Conservation (phyloP, 2,888 invertebrate species). For the Rhingia rostrata region DNA sequence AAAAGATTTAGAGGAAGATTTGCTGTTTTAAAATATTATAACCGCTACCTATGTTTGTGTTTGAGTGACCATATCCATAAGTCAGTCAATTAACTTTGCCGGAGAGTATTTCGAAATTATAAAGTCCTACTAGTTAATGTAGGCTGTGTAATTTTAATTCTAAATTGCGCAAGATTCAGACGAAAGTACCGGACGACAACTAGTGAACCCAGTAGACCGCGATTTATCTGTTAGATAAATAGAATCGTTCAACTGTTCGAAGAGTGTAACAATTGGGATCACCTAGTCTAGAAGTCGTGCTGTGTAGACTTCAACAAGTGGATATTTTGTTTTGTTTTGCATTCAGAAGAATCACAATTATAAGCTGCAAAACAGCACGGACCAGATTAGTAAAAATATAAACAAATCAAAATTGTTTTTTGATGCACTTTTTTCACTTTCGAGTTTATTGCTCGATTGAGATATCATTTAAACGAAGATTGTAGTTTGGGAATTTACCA, state of each 20-base stretch:
- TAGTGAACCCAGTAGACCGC: slow-evolving; percentile 4
- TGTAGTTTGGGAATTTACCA: no score
- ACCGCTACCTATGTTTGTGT: no score
- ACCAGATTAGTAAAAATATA: slow-evolving; percentile 17
- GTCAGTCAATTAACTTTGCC: slow-evolving; percentile 10
- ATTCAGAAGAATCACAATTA: slow-evolving; percentile 29
- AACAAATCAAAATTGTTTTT: slow-evolving; percentile 1
- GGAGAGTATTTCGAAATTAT: not conserved
- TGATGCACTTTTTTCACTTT: no score
- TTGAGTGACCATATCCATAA: not conserved
- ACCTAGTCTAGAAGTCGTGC: not conserved
- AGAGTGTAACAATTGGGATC: not conserved
- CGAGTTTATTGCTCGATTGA: no score
- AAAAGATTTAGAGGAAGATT: no score
- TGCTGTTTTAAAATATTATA: no score
- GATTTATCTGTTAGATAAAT: slow-evolving; percentile 17
- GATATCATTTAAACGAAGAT: no score
- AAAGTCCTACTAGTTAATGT: slow-evolving; percentile 1
- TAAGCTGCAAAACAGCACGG: slow-evolving; percentile 11
- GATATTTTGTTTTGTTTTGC: not conserved
- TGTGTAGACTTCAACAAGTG: slow-evolving; percentile 25
- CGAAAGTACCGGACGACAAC: not conserved
- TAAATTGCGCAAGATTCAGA: slow-evolving; percentile 15
- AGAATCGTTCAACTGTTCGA: slow-evolving; percentile 12
- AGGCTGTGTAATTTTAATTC: slow-evolving; percentile 1